Evolutionary conservation across 2,797 vertebrate genomes (phyloP).

Genomic region (Sebastes taczanowskii): DNA sequence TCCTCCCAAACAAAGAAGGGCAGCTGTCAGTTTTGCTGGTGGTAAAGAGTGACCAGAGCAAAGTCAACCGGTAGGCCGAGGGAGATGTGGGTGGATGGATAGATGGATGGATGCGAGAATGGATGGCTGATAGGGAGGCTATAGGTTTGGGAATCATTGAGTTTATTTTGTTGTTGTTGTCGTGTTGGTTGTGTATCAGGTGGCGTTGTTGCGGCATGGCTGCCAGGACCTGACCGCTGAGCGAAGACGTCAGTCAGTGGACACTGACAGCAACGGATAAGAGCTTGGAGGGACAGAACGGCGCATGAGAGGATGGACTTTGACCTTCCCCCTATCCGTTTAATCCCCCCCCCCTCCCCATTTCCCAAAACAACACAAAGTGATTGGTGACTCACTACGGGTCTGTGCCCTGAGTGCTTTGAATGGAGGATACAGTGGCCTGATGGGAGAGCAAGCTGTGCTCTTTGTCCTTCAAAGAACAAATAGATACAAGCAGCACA

Average conservation of each 20-base stretch:
- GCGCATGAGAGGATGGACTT: conserved; percentile 73
- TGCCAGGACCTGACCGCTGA: conserved; percentile 74
- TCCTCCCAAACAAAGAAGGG: conserved; percentile 58
- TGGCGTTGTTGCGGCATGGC: conserved; percentile 77
- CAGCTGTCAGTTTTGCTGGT: conserved; percentile 70
- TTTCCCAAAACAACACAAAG: conserved; percentile 40
- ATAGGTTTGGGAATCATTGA: conserved; percentile 50
- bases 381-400: conserved; percentile 53
- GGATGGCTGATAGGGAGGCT: conserved; percentile 51
- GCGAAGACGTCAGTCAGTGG: conserved; percentile 79
- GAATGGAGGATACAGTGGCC: conserved; percentile 35
- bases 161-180: conserved; percentile 68
- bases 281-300: conserved; percentile 77
- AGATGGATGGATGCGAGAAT: conserved; percentile 9
- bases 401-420: conserved; percentile 51
- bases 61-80: conserved; percentile 70
- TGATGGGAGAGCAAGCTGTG: conserved; percentile 51
- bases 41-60: conserved; percentile 79
- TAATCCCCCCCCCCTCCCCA: conserved; percentile 14
- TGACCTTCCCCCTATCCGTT: conserved; percentile 80
- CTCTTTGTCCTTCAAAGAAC: conserved; percentile 67
- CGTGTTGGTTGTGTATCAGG: conserved; percentile 79
- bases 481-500: not conserved
- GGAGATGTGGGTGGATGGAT: conserved; percentile 21
- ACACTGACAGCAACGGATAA: conserved; percentile 78